phyloP scores from a whole-genome alignment of 1,140 invertebrate species.

The Platorchestia sp. region DNA sequence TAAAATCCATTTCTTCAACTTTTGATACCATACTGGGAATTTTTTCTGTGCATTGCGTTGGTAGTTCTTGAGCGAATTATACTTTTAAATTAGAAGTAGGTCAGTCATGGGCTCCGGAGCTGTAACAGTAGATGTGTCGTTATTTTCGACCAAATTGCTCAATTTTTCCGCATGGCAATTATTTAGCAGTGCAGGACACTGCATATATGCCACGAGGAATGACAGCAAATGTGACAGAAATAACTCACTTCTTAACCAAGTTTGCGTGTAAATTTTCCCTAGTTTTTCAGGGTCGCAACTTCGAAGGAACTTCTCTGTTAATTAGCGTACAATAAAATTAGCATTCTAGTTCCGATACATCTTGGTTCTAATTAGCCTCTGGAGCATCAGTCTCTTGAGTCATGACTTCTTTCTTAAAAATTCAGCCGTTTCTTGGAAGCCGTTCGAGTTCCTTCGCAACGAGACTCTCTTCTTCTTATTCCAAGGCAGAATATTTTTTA shows the following conservation, averaged over 20 bases:
- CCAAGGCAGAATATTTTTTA: not conserved
- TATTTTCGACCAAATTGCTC: not conserved
- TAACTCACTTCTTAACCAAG: too few species aligned
- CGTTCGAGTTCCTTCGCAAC: not conserved
- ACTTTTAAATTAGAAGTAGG: too few species aligned
- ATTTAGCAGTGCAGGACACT: too few species aligned
- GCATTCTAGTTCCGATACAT: not conserved
- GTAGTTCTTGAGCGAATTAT: not conserved
- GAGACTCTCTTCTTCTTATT: not conserved
- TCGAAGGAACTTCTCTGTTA: not conserved
- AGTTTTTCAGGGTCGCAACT: not conserved
- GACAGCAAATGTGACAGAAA: too few species aligned
- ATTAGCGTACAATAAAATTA: not conserved
- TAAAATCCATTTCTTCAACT: not conserved
- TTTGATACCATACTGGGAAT: not conserved
- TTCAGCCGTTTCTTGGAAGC: not conserved
- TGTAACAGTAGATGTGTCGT: too few species aligned
- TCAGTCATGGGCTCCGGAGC: too few species aligned
- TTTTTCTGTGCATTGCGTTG: not conserved
- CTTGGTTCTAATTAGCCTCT: not conserved
- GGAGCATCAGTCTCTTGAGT: not conserved
- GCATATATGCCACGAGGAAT: too few species aligned
- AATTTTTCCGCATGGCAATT: not conserved
- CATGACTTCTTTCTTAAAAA: not conserved
- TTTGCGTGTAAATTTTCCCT: not conserved